Evolutionary conservation across 30 jellyfish, hydroid and myxozoan genomes (phyloP), one percentile per base, ranked within the genome.

Genomic region (Euphysa ruthae): DNA sequence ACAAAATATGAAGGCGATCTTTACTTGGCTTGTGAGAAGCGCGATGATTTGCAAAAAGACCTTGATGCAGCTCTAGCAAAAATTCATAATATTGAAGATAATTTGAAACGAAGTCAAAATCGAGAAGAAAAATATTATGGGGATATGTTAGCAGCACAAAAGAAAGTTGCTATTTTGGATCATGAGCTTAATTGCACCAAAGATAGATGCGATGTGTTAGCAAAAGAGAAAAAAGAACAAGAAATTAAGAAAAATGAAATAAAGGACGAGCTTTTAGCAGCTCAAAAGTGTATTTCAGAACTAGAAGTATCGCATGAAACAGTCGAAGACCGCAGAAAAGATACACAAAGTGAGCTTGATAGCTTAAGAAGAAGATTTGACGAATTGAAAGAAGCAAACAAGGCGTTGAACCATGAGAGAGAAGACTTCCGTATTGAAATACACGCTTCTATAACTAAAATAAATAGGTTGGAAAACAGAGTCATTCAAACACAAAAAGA

Each of bases 1-100:
- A 73, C 79, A 70, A 80, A 87, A 49, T 77, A 79, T 13, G 93
- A 87, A 33, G 90, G 97, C n/a, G 97, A 87, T 29, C 75, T 73
- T 54, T 79, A 87, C 60, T 33, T 74, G 16, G 91, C 68, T 5
- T 71, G 84, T 22, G 69, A 82, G 12, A 87, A 70, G 77, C 72
- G 88, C 43, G 89, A 80, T 14, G 94, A 81, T 22, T 75, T 87
- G 31, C 94, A 87, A 77, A 79, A 79, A 52, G 97, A 87, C 34
- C 77, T 87, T 14, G 83, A 78, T 28, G 71, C 81, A 16, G 69
- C 90, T 12, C 70, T 73, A 35, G 83, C 94, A 4, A 68, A 81
- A 31, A 66, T 87, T 49, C 38, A 88, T n/a, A 79, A 62, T 21
- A 69, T 87, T 4, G 95, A 87, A 27, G 74, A 69, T 7, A 87